Percentiles rank a stretch among this genome's conserved stretches.
phyloP scores from a whole-genome alignment of 1,140 invertebrate genomes.

The Aplysia californica region DNA sequence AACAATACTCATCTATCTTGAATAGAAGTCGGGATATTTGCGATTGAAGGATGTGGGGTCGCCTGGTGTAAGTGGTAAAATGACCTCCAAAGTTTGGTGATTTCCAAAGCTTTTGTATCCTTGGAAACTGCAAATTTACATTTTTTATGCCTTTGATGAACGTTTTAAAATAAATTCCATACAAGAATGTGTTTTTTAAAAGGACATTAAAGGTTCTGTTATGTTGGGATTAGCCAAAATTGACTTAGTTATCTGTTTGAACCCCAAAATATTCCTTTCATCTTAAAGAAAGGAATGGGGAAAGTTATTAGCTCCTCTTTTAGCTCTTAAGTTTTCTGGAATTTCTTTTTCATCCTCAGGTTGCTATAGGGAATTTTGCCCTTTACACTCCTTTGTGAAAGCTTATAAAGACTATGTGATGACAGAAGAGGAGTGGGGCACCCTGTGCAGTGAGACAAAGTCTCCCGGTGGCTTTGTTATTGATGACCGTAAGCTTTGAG shows the following conservation, averaged over 20 bases:
- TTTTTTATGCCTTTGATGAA: too few relatives aligned
- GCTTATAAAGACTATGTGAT: slow-evolving; percentile 5
- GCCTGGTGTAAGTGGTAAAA: not conserved
- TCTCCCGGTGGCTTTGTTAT: not conserved
- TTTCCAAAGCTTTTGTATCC: too few relatives aligned
- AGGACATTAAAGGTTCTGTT: too few relatives aligned
- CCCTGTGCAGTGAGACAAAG: not conserved
- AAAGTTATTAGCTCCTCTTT: not conserved
- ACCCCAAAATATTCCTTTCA: not conserved
- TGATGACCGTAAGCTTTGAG: not conserved
- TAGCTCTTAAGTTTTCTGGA: not conserved
- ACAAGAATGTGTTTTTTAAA: too few relatives aligned
- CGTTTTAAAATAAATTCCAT: too few relatives aligned
- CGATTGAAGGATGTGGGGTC: not conserved
- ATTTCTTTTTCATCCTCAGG: too few relatives aligned
- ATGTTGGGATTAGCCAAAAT: too few relatives aligned
- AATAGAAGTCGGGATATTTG: too few relatives aligned
- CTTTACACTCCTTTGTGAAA: not conserved
- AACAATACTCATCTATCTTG: too few relatives aligned
- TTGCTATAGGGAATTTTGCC: not conserved
- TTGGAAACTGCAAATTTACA: too few relatives aligned
- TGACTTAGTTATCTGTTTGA: too few relatives aligned
- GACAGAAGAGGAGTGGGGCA: not conserved
- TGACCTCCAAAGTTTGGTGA: too few relatives aligned
- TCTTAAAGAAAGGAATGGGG: not conserved